Conservation (phyloP, 2,113 vertebrate species). For the Lepisosteus oculatus region DNA sequence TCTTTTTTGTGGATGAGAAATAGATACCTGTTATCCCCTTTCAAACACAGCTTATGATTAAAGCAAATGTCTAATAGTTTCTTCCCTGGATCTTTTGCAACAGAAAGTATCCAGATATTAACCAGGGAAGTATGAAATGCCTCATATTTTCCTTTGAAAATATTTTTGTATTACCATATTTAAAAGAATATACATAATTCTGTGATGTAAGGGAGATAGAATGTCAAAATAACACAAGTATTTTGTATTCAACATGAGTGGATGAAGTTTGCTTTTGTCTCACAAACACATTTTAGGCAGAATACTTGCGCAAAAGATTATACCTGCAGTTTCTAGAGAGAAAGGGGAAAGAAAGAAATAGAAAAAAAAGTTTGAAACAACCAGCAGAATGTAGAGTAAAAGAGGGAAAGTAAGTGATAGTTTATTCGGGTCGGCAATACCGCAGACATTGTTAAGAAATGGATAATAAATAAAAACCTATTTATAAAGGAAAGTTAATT, state of each 20-base stretch:
- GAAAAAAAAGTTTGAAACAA: slow-evolving; percentile 58
- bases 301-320: slow-evolving; percentile 73
- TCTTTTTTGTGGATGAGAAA: slow-evolving; percentile 48
- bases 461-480: too few relatives aligned
- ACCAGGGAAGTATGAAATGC: too few relatives aligned
- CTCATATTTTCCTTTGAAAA: too few relatives aligned
- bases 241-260: slow-evolving; percentile 53
- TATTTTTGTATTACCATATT: too few relatives aligned
- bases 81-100: too few relatives aligned
- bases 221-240: slow-evolving; percentile 26
- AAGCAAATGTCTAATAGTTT: too few relatives aligned
- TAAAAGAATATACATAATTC: background rate
- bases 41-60: slow-evolving; percentile 41
- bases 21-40: slow-evolving; percentile 38
- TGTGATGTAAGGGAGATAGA: slow-evolving; percentile 25
- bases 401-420: slow-evolving; percentile 57
- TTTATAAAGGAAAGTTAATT: too few relatives aligned
- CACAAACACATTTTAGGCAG: slow-evolving; percentile 39
- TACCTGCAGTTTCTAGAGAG: slow-evolving; percentile 73
- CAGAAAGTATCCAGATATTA: too few relatives aligned
- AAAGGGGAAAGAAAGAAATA: slow-evolving; percentile 65
- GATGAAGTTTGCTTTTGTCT: slow-evolving; percentile 48
- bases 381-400: slow-evolving; percentile 57
- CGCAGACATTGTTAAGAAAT: too few relatives aligned
- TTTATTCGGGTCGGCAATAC: slow-evolving; percentile 18